These are phyloP conservation scores for Tiphia femorata DNA, from an alignment of 2,888 invertebrate genomes.

Conservation along the genomic window DNA sequence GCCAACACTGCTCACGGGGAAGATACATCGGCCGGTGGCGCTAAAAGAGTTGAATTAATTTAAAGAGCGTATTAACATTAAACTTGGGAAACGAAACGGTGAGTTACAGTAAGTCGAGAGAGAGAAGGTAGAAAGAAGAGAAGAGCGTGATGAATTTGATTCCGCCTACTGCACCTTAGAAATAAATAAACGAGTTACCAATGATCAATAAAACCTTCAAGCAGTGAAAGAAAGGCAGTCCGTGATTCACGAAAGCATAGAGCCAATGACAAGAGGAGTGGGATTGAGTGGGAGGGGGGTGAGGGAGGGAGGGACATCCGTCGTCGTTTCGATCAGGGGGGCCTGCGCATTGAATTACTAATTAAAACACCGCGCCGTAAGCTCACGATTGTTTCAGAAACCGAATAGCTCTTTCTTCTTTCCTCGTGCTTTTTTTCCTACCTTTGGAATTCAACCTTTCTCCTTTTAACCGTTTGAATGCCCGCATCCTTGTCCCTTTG, in stretches of 20 bases:
- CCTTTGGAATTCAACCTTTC: no score
- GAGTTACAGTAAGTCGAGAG: no score
- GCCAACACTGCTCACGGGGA: no score
- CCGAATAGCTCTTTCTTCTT: slow-evolving; percentile 50
- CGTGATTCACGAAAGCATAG: no score
- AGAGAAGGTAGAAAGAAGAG: slow-evolving; percentile 14
- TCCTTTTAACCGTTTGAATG: no score
- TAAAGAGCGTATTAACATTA: no score
- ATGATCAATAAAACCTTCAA: slow-evolving; percentile 68
- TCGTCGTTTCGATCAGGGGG: slow-evolving; percentile 34
- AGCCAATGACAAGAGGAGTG: slow-evolving; percentile 62
- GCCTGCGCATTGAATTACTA: slow-evolving; percentile 54
- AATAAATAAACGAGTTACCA: slow-evolving; percentile 69
- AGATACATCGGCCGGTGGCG: no score
- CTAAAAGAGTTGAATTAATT: no score
- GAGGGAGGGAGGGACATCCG: slow-evolving; percentile 4
- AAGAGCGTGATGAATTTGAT: slow-evolving; percentile 35
- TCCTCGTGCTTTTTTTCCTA: slow-evolving; percentile 23
- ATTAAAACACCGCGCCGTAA: slow-evolving; percentile 65
- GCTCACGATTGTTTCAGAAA: slow-evolving; percentile 61
- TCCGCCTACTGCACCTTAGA: slow-evolving; percentile 65
- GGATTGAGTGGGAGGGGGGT: slow-evolving; percentile 62
- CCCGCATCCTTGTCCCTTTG: slow-evolving; percentile 1
- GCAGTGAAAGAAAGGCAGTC: no score
- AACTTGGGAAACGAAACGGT: no score